Base-by-base conservation (phyloP, 2,797 vertebrate genomes). In the Odontamblyopus lacepedii region DNA sequence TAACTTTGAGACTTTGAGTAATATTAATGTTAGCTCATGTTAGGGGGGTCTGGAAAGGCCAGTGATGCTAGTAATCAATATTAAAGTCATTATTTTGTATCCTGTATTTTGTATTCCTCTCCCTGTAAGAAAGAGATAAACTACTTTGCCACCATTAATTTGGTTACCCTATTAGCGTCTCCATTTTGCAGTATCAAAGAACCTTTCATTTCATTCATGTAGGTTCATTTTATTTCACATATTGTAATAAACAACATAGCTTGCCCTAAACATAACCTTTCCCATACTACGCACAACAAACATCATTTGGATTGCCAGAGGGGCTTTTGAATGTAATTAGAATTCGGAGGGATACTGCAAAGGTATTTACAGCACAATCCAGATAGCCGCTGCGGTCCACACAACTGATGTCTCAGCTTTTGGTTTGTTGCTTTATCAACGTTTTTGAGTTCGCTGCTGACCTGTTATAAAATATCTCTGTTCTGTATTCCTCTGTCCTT, bases 361-460 rank as follows among this genome's bases (percentile, higher is more conserved):
- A 30, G 16, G 26, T 32, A 38, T 69, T 64, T 35, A 69, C 63
- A 32, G 15, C 51, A 51, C 56, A 65, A 67, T 30, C 15, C 27
- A 63, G 6, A 2, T 2, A 62, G n/a, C 57, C 60, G 29, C 75
- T 62, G 29, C 50, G n/a, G 51, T 56, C 64, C 44, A 51, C 35
- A 57, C 63, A 48, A 66, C 15, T 26, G 35, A 69, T 68, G 53
- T 72, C 63, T 81, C 76, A 61, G 63, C 62, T 73, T 68, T 77
- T 66, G 62, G 13, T 61, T 68, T 73, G 61, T 53, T 67, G 72
- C 44, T n/a, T 51, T 67, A 35, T 78, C 73, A 62, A 70, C 63
- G 18, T 16, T 59, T 73, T 77, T 63, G 68, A 69, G 70, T 71
- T 61, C 57, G 57, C 64, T 26, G 27, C 35, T 68, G 69, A 82